Base-by-base conservation (phyloP, 2,888 invertebrate genomes). In the Candidula unifasciata region DNA sequence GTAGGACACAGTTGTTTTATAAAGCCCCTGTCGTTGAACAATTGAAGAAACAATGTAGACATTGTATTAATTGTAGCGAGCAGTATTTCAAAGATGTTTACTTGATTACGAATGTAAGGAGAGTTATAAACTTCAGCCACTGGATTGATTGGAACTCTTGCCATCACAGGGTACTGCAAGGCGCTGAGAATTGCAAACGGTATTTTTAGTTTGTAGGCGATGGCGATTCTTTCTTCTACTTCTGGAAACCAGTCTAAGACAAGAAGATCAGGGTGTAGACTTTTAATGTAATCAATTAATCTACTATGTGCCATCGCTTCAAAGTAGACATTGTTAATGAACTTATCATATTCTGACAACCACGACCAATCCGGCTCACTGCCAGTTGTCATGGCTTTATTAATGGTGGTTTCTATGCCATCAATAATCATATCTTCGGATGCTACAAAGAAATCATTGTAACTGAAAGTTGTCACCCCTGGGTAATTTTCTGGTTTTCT, bases 111-210 rank as follows among this genome's bases (percentile, higher is more conserved):
- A 21, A 76, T 30, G 54, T 76, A 33, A 10, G 54, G 54, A 30
- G 54, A 76, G 76, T 76, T 76, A 24, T 73, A 73, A 3, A 44
- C 73, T 13, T 73, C 73, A 27, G 44, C 73, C 1, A 44, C 52
- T 0, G 73, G 27, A n/a, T 73, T 73, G n/a, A 52, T 44, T 6
- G 73, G 73, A 27, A 73, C 13, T 73, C 73, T 73, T 1, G 44
- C 52, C 0, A n/a, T 73, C 2, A 73, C 52, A 0, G 37, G 44
- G 13, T 52, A 6, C 10, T 73, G 52, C 10, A 73, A 10, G 6
- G 37, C n/a, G 13, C 44, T 73, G 8, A 73, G 6, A 27, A 73
- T n/a, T 10, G 73, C 73, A 73, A 73, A 73, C 0, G 73, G 73
- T 10, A 73, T 44, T 44, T 73, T 73, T 6, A 76, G 57, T 30